Conservation (phyloP, 2,888 invertebrate genomes). For the Pemphredon lugubris region DNA sequence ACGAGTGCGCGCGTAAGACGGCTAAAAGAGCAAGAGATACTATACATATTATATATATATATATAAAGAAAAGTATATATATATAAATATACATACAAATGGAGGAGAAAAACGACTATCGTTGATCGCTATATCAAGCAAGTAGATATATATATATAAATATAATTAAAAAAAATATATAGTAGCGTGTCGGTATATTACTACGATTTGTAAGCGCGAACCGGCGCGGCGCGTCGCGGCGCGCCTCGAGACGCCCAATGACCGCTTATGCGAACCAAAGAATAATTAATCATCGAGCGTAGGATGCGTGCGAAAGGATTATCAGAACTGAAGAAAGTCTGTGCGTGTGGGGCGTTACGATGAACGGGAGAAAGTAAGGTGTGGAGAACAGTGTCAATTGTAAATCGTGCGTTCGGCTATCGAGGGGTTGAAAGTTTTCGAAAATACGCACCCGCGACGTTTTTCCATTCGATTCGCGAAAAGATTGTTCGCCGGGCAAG, state of each 20-base stretch:
- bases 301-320: neutral
- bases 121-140: conserved; percentile 65
- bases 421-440: conserved; percentile 1
- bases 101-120: conserved; percentile 52
- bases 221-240: conserved; percentile 39
- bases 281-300: conserved; percentile 21
- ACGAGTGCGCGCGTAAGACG: conserved; percentile 16
- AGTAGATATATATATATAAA: conserved; percentile 57
- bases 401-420: conserved; percentile 51
- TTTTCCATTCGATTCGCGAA: too few species aligned
- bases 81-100: conserved; percentile 39
- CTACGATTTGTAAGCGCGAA: conserved; percentile 44
- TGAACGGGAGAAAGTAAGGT: conserved; percentile 6
- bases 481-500: too few species aligned
- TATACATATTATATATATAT: conserved; percentile 53
- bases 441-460: too few species aligned
- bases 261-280: conserved; percentile 61
- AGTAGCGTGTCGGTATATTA: conserved; percentile 55
- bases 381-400: conserved; percentile 58
- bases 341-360: conserved; percentile 19
- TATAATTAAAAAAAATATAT: conserved; percentile 41
- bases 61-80: conserved; percentile 35
- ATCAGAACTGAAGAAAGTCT: conserved; percentile 15
- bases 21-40: conserved; percentile 22
- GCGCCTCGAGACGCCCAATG: conserved; percentile 43